These are phyloP conservation scores for Bunonema sp. DNA, from an alignment of 2,888 invertebrate species.

Conservation along the genomic window DNA sequence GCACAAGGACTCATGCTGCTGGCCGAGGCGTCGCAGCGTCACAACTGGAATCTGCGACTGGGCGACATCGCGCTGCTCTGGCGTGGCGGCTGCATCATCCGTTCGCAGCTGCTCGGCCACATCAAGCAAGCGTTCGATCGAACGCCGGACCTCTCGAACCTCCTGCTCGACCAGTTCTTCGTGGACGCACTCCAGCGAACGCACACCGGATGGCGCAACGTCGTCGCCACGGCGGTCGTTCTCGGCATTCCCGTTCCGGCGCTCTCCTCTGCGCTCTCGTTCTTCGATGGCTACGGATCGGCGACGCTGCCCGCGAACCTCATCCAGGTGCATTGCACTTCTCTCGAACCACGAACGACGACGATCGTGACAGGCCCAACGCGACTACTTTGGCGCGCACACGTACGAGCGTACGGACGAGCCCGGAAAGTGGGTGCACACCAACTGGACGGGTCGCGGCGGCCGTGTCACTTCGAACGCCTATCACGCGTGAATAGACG, in stretches of 20 bases:
- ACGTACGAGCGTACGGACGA: constrained; percentile 75
- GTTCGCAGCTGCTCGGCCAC: constrained; percentile 61
- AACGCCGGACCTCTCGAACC: constrained; percentile 68
- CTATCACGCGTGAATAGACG: constrained; percentile 62
- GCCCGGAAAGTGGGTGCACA: constrained; percentile 78
- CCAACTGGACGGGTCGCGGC: constrained; percentile 97
- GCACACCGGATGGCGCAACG: constrained; percentile 69
- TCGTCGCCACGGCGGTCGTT: constrained; percentile 56
- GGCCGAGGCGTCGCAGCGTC: constrained; percentile 36
- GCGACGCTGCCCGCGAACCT: constrained; percentile 71
- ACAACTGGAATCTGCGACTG: constrained; percentile 80
- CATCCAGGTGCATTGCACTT: constrained; percentile 56
- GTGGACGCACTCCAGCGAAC: too few relatives aligned
- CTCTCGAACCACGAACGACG: constrained; percentile 1
- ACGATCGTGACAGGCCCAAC: constrained; percentile 57
- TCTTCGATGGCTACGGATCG: constrained; percentile 74
- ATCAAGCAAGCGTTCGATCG: constrained; percentile 82
- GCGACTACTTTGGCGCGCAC: constrained; percentile 96
- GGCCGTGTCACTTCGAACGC: constrained; percentile 86
- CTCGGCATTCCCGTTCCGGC: constrained; percentile 85
- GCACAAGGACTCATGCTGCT: constrained; percentile 65
- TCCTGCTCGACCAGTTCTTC: constrained; percentile 84
- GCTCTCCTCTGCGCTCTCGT: constrained; percentile 77
- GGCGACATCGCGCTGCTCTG: constrained; percentile 97
- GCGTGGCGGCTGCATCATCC: constrained; percentile 62